These are phyloP conservation scores for Adelges cooleyi DNA, from an alignment of 1,140 invertebrate genomes.

Conservation along the genomic window DNA sequence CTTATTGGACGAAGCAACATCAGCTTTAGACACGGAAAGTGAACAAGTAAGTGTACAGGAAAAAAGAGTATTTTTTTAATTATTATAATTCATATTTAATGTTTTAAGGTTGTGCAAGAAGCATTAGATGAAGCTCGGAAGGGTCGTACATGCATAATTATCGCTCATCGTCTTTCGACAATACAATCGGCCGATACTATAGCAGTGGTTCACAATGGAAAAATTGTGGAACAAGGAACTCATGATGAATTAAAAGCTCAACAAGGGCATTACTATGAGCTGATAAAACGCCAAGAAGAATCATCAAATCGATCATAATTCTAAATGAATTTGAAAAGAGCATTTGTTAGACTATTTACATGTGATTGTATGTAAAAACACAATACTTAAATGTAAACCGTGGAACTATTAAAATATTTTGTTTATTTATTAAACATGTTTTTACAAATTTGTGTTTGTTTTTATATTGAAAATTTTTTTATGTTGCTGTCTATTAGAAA, in stretches of 20 bases:
- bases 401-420: too few species aligned
- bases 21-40: conserved; percentile 80
- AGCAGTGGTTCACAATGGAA: conserved; percentile 68
- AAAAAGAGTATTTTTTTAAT: too few species aligned
- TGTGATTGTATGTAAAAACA: neutral
- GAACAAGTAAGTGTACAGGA: conserved; percentile 58
- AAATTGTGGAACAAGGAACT: conserved; percentile 61
- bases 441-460: too few species aligned
- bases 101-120: conserved; percentile 61
- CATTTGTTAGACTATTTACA: neutral
- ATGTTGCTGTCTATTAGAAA: too few species aligned
- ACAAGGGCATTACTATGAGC: conserved; percentile 55
- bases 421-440: too few species aligned
- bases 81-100: neutral
- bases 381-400: too few species aligned
- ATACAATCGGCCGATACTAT: conserved; percentile 82
- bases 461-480: too few species aligned
- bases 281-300: conserved; percentile 11
- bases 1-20: conserved; percentile 79
- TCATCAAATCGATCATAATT: neutral
- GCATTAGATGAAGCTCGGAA: conserved; percentile 69
- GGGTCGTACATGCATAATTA: conserved; percentile 79
- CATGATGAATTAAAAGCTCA: conserved; percentile 59
- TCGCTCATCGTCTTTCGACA: conserved; percentile 85
- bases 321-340: neutral